Evolutionary conservation across 2,888 invertebrate genomes (phyloP).

Genomic region (Melanophora roralis): DNA sequence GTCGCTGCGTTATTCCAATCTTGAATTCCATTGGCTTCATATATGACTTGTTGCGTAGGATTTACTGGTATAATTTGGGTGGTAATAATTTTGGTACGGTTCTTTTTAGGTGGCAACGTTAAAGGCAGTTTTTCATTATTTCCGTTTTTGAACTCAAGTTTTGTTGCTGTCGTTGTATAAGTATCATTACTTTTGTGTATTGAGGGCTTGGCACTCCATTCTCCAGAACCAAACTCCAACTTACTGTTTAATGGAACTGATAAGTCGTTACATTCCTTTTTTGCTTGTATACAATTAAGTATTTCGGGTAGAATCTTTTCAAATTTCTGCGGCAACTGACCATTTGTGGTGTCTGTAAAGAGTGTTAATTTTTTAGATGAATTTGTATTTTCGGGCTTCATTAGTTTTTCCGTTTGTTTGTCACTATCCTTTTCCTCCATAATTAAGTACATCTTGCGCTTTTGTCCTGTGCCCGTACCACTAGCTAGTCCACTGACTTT

Average conservation of each 20-base stretch:
- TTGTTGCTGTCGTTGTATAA: not conserved
- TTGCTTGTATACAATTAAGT: slow-evolving; percentile 71
- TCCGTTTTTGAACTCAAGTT: slow-evolving; percentile 22
- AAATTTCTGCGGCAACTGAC: slow-evolving; percentile 71
- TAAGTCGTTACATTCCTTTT: slow-evolving; percentile 45
- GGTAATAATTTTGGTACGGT: slow-evolving; percentile 69
- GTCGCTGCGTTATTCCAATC: slow-evolving; percentile 33
- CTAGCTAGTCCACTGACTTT: slow-evolving; percentile 41
- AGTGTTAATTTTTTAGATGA: slow-evolving; percentile 71
- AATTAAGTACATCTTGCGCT: slow-evolving; percentile 72
- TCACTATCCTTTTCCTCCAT: slow-evolving; percentile 70
- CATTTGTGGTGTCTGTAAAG: slow-evolving; percentile 71
- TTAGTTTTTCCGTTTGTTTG: slow-evolving; percentile 49
- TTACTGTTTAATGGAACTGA: not conserved
- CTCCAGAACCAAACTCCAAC: not conserved
- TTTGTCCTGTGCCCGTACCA: slow-evolving; percentile 64
- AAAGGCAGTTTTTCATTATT: slow-evolving; percentile 67
- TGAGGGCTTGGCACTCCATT: slow-evolving; percentile 5
- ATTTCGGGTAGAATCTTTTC: slow-evolving; percentile 74
- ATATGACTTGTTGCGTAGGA: slow-evolving; percentile 38
- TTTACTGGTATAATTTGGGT: slow-evolving; percentile 57
- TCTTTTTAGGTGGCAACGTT: slow-evolving; percentile 73
- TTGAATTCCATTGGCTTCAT: slow-evolving; percentile 20
- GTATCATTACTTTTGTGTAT: not conserved
- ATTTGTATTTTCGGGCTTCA: slow-evolving; percentile 58